Percentiles rank a stretch among this genome's conserved stretches.
Evolutionary conservation across 2,797 vertebrate genomes (phyloP).

Genomic region (Todus mexicanus): DNA sequence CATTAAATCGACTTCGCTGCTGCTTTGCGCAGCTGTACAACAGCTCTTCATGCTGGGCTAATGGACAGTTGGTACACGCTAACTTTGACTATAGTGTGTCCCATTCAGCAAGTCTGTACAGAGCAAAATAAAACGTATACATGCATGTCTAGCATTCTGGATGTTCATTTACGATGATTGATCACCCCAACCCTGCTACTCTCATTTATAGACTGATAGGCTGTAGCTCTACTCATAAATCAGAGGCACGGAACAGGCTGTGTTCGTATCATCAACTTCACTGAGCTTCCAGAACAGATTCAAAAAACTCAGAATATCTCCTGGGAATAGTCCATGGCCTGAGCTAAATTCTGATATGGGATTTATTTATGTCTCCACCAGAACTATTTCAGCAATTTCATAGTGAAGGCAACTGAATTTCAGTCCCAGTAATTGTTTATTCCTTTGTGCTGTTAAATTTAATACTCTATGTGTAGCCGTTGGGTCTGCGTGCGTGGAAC

Average conservation of each 20-base stretch:
- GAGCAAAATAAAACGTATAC: not conserved
- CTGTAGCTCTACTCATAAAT: not conserved
- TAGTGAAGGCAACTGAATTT: constrained; percentile 34
- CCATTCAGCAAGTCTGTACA: not conserved
- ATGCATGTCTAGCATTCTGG: not conserved
- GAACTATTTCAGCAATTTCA: not conserved
- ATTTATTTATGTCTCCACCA: constrained; percentile 15
- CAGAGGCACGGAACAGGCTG: not conserved
- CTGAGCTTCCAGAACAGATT: not conserved
- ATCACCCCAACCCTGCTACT: not conserved
- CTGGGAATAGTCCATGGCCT: not conserved
- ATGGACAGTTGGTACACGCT: rapidly evolving
- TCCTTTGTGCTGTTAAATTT: constrained; percentile 9
- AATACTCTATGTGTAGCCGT: not conserved
- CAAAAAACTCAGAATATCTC: not conserved
- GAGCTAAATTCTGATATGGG: not conserved
- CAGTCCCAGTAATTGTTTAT: constrained; percentile 34
- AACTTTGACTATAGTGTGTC: rapidly evolving
- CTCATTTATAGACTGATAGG: not conserved
- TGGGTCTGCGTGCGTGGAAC: not conserved
- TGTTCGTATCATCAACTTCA: not conserved
- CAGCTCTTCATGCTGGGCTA: not conserved
- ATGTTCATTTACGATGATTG: not conserved
- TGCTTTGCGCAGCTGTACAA: not conserved
- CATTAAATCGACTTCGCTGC: rapidly evolving